These are phyloP conservation scores for Drosophila sturtevanti DNA, from an alignment of 1,140 invertebrate genomes.

Conservation along the genomic window DNA sequence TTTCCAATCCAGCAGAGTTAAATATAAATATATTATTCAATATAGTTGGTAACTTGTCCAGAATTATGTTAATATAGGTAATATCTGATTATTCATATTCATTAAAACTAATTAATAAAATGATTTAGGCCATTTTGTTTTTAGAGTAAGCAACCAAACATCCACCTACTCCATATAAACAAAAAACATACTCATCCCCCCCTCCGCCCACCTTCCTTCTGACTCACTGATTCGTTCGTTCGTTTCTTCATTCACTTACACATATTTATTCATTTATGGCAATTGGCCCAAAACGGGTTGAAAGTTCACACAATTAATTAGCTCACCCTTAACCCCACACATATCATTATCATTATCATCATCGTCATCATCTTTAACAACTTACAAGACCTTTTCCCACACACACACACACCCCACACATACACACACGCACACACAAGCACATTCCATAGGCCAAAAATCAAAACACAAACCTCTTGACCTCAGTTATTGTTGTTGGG, in stretches of 20 bases:
- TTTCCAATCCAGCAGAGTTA: no score
- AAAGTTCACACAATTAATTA: conserved; percentile 35
- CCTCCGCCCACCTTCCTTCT: neutral
- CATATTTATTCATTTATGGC: neutral
- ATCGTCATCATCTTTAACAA: conserved; percentile 36
- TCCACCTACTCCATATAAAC: neutral
- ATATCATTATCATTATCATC: neutral
- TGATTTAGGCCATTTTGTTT: neutral
- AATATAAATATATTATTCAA: no score
- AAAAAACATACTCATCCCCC: no score
- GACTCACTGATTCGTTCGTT: neutral
- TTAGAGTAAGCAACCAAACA: neutral
- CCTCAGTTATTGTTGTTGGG: conserved; percentile 2
- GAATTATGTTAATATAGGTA: no score
- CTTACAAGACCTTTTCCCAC: conserved; percentile 45
- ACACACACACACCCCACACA: conserved; percentile 22
- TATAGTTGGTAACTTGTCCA: no score
- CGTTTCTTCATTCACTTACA: neutral
- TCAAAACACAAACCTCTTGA: conserved; percentile 41
- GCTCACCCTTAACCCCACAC: neutral
- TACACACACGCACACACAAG: conserved; percentile 18
- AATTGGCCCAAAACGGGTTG: conserved; percentile 5
- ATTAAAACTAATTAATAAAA: neutral
- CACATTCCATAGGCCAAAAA: conserved; percentile 48
- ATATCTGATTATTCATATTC: neutral